A percentile compares a stretch with the other conserved stretches of the same genome.
Conservation (phyloP, 2,888 invertebrate genomes). For the Caenorhabditis uteleia region DNA sequence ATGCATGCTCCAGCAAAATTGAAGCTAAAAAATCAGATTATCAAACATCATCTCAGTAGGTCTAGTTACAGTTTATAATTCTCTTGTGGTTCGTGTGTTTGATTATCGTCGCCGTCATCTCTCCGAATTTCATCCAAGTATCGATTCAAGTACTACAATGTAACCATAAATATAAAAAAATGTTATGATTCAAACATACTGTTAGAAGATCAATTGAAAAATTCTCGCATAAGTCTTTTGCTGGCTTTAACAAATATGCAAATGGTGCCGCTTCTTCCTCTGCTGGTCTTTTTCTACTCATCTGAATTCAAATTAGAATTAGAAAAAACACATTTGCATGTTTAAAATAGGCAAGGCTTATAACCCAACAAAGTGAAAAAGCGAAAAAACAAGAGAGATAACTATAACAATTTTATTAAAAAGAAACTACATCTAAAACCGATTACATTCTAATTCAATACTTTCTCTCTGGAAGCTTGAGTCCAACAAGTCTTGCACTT, state of each 20-base stretch:
- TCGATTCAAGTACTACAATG: slow-evolving; percentile 15
- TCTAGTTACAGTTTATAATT: slow-evolving; percentile 7
- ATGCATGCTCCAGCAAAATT: slow-evolving; percentile 83
- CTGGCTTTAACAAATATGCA: slow-evolving; percentile 38
- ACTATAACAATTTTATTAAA: not conserved
- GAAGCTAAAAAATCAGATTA: slow-evolving; percentile 66
- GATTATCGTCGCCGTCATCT: not conserved
- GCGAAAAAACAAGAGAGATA: not conserved
- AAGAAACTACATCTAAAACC: not conserved
- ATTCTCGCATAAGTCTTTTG: slow-evolving; percentile 41
- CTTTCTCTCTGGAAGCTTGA: slow-evolving; percentile 54
- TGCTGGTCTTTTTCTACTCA: not conserved
- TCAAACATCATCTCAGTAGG: no score
- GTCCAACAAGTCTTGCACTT: slow-evolving; percentile 62
- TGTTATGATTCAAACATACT: slow-evolving; percentile 1
- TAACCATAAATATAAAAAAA: not conserved
- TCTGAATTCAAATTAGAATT: not conserved
- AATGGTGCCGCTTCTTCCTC: slow-evolving; percentile 10
- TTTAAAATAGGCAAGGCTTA: not conserved
- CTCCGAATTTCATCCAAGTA: slow-evolving; percentile 19
- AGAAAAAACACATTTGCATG: not conserved
- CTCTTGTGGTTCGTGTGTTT: not conserved
- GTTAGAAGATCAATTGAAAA: slow-evolving; percentile 34
- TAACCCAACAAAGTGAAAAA: slow-evolving; percentile 5
- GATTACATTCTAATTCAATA: slow-evolving; percentile 4